Evolutionary conservation across 2,888 invertebrate genomes (phyloP).

Genomic region (Masnerella sp.): DNA sequence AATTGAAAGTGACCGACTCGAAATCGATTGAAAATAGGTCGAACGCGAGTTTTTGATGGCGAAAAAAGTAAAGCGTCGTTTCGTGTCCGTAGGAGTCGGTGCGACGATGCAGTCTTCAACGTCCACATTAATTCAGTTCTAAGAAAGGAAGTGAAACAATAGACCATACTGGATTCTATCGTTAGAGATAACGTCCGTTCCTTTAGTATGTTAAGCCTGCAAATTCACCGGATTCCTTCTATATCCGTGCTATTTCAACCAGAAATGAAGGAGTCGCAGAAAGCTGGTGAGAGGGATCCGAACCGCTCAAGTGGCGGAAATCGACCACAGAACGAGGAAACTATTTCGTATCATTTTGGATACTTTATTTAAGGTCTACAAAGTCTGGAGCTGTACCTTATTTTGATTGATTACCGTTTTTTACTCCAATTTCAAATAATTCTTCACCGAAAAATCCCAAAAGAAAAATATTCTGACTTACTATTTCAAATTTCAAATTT

Average conservation of each 20-base stretch:
- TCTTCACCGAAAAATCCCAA: not conserved
- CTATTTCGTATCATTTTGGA: constrained; percentile 55
- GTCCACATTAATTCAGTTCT: constrained; percentile 43
- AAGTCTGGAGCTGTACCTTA: constrained; percentile 9
- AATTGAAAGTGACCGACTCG: constrained; percentile 58
- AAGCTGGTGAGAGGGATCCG: constrained; percentile 48
- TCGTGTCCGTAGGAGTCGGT: constrained; percentile 1
- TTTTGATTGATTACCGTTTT: constrained; percentile 8
- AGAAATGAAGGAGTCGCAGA: constrained; percentile 59
- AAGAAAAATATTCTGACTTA: not conserved
- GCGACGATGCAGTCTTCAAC: constrained; percentile 23
- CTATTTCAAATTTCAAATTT: constrained; percentile 8
- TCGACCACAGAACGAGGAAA: constrained; percentile 57
- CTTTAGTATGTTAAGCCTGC: constrained; percentile 58
- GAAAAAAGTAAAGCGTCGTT: not conserved
- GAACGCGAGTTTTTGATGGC: constrained; percentile 16
- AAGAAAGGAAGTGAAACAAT: constrained; percentile 59
- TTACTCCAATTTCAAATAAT: too few relatives aligned
- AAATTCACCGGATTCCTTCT: constrained; percentile 59
- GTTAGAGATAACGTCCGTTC: constrained; percentile 57
- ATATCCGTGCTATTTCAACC: constrained; percentile 60
- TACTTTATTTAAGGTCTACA: constrained; percentile 33
- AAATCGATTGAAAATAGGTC: constrained; percentile 43
- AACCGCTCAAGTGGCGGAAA: constrained; percentile 59
- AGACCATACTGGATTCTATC: constrained; percentile 51